Conservation (phyloP, 2,113 vertebrate genomes). For the Ceuthmochares aereus region DNA sequence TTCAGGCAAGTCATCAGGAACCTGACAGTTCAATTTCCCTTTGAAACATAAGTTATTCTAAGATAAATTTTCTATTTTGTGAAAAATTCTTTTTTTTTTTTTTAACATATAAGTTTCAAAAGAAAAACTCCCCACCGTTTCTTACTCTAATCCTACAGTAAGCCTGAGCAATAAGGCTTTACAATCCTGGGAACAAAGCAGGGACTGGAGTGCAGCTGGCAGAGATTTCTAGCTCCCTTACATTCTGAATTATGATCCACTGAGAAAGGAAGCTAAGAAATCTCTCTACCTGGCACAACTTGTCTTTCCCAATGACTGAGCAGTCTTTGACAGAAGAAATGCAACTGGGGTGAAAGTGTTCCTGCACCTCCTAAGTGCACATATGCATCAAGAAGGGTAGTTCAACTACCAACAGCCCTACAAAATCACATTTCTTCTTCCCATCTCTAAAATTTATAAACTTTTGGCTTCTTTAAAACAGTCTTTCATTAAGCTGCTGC, state of each 20-base stretch:
- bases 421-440: background rate
- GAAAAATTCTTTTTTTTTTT: background rate
- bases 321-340: background rate
- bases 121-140: background rate
- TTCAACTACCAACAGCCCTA: background rate
- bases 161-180: background rate
- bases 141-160: background rate
- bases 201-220: background rate
- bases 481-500: background rate
- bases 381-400: background rate
- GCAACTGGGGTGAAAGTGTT: background rate
- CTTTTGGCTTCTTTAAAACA: background rate
- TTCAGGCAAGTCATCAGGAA: background rate
- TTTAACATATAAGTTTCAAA: background rate
- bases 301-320: background rate
- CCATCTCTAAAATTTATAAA: background rate
- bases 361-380: background rate
- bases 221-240: background rate
- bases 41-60: background rate
- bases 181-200: background rate
- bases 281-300: background rate
- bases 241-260: background rate
- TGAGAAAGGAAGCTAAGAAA: background rate
- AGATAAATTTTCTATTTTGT: background rate
- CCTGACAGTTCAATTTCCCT: background rate